A percentile compares a stretch with the other conserved stretches of the same genome.
These are phyloP conservation scores for Dicranocentrus wangi DNA, from an alignment of 2,888 invertebrate species.

Conservation along the genomic window DNA sequence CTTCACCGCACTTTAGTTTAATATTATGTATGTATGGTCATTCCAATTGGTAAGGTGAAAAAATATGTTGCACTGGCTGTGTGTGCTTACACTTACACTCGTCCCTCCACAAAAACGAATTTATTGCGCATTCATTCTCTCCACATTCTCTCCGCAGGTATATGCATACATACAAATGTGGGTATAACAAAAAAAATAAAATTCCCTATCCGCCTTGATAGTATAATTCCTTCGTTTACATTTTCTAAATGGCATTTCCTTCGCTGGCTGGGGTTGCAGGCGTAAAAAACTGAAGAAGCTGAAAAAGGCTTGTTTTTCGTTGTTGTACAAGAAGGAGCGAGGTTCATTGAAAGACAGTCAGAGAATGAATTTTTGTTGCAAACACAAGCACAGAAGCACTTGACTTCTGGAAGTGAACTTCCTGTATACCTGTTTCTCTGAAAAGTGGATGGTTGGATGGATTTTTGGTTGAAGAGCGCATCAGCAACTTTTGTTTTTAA, in stretches of 20 bases:
- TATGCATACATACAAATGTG: no score
- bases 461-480: not conserved
- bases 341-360: not conserved
- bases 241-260: constrained; percentile 1
- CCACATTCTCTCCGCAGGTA: no score
- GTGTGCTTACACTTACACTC: no score
- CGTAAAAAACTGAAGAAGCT: constrained; percentile 6
- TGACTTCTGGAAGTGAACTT: constrained; percentile 53
- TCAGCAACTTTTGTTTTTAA: not conserved
- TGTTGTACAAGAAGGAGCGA: not conserved
- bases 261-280: not conserved
- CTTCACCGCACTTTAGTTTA: no score
- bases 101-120: not conserved
- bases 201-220: no score
- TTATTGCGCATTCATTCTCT: not conserved
- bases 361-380: not conserved
- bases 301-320: not conserved
- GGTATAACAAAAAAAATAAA: no score
- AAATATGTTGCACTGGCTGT: no score
- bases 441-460: constrained; percentile 30
- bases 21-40: no score
- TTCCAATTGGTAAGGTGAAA: constrained; percentile 6
- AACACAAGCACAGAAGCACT: not conserved
- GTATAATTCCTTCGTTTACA: constrained; percentile 8
- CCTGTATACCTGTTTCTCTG: constrained; percentile 27